A percentile compares a stretch with the other conserved stretches of the same genome.
These are phyloP conservation scores for Ornithorhynchus anatinus DNA, from an alignment of 2,113 vertebrate species.

Conservation along the genomic window DNA sequence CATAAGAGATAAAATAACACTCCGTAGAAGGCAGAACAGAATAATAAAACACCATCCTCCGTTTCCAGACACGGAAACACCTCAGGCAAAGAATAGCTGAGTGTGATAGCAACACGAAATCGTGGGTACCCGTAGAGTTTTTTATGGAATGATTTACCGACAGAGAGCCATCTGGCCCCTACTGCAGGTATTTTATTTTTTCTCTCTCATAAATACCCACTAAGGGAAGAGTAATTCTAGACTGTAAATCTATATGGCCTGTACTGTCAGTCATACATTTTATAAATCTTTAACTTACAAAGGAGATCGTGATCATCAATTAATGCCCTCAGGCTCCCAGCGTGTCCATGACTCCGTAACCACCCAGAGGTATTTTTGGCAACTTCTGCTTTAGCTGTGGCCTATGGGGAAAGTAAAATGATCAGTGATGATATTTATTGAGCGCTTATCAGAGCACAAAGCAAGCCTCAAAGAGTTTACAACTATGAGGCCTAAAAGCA, in stretches of 20 bases:
- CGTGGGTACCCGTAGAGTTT: not conserved
- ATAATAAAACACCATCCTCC: conserved; percentile 30
- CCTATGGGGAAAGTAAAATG: no score
- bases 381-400: no score
- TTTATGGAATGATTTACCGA: conserved; percentile 27
- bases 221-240: not conserved
- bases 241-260: not conserved
- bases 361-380: no score
- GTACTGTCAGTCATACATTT: not conserved
- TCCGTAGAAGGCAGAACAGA: conserved; percentile 4
- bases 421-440: no score
- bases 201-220: not conserved
- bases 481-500: no score
- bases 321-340: no score
- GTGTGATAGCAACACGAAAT: conserved; percentile 20
- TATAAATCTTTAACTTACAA: conserved; percentile 5
- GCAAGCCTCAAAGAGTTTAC: no score
- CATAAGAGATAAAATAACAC: conserved; percentile 39
- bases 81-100: conserved; percentile 19
- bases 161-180: not conserved
- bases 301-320: no score
- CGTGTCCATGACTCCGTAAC: no score
- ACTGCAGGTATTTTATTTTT: not conserved
- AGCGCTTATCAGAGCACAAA: no score
- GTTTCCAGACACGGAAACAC: conserved; percentile 25